Evolutionary conservation across 2,797 vertebrate species (phyloP), one percentile per base, ranked within the genome.

Genomic region (Alcedo quadribrachys): DNA sequence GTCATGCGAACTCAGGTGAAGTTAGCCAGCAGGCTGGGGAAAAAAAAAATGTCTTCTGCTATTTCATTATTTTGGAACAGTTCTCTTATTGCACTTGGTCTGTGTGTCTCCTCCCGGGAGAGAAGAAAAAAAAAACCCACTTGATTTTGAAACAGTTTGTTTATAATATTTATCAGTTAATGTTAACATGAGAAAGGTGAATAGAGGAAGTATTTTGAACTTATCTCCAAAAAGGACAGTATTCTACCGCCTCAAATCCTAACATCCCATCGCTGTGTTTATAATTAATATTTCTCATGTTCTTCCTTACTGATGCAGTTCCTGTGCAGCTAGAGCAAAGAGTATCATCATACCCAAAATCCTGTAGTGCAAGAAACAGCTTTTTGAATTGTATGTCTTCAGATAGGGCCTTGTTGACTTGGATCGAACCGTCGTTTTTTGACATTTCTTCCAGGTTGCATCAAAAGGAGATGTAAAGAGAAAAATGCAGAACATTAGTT

Each of bases 351-450:
- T 96, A 98, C 97, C 97, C 97, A 92, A 97, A 97, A 97, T 97
- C 97, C 97, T 97, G 92, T 86, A 87, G 96, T 94, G 87, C 94
- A 95, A 97, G 95, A 95, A 70, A 95, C 89, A 94, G 82, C 19
- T 91, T 87, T 75, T 90, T 96, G 95, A 93, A 95, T 69, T 79
- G 8, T 6, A 51, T 95, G 92, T 88, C 94, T 90, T 98, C 98
- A 99, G 98, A 99, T 99, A 97, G 98, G 98, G 82, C 98, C 98
- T 89, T 97, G 99, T 96, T 98, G 98, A 91, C 97, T 99, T 86
- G 99, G 99, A 96, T 99, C 98, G 13, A 99, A 99, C 82, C 99
- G 98, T 96, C 99, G 98, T 97, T 99, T 99, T 98, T 99, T 99
- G 98, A 99, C 99, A 97, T 99, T 99, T 99, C 99, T 99, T 99